Evolutionary conservation across 2,888 invertebrate species (phyloP), one percentile per base, ranked within the genome.

Genomic region (Notocelia uddmanniana): DNA sequence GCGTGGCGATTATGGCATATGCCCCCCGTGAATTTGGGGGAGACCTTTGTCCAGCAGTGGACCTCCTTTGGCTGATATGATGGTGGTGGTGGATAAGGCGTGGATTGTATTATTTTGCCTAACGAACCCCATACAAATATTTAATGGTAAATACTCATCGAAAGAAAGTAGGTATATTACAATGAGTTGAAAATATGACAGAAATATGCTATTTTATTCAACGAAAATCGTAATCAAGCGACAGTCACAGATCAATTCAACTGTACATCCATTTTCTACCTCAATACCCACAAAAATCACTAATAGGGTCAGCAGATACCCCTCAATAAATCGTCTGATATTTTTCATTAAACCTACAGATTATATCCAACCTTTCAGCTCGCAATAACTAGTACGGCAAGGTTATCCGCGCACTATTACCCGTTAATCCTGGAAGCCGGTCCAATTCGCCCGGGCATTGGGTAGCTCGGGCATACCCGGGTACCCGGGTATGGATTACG

Each of bases 281-380:
- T 52, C 50, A 31, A 50, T 31, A 31, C 50, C 15, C 19, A 62
- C 67, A 69, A 62, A 63, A 64, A 66, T 66, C 59, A 26, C 37
- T 71, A 71, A 71, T 60, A 34, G 45, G 66, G 63, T 69, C 63
- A 23, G 18, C 19, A 34, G n/a, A 54, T 58, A 37, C 66, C 13
- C 68, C 59, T 67, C 59, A 60, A 71, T 66, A 59, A 71, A 71
- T 71, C 54, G 52, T 31, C 59, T 66, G 23, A 71, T 59, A 71
- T 71, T 71, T 71, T 71, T 71, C 71, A 71, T 71, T 71, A 71
- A 54, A 71, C 66, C 70, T 59, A 26, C 48, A 59, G 64, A 70
- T 70, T 70, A 70, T 70, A 64, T 70, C 70, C 66, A 67, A 67
- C 71, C 71, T 71, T 71, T 71, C 59, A 71, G 66, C 70, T 64